Base-by-base conservation (phyloP, 2,888 invertebrate genomes). In the Hololepta plana region DNA sequence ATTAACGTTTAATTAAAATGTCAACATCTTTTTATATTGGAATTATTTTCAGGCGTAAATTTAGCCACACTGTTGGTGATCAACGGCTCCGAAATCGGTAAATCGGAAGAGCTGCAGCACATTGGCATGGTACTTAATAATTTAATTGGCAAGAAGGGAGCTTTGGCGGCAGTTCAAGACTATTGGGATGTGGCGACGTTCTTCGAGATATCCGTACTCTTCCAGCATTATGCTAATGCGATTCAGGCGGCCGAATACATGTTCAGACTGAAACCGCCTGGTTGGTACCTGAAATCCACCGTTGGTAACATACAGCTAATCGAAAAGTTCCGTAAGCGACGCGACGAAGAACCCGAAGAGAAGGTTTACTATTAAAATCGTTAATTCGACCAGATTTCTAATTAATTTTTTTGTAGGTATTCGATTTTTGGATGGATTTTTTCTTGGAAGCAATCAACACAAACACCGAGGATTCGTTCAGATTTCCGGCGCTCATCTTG, bases 151-250 rank as follows among this genome's bases (percentile, higher is more conserved):
- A 85, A 91, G 49, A 98, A 98, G 51, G 98, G 98, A 21, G 90
- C 88, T 47, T 57, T 98, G 14, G 73, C 79, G 0, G 85, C 87
- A 1, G 60, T 98, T 11, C 80, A 79, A 40, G 95, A 98, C 49
- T 98, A 98, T 49, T 98, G 98, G 98, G 95, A 95, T 53, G 95
- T 98, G 8, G 95, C 95, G 0, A 95, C 90, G 2, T 98, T 90
- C 62, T 95, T 96, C 53, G 95, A 95, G 59, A 95, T 96, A 38
- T 91, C 91, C 23, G 95, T 98, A 0, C 60, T 98, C 15, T 93
- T 93, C 2, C 90, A 95, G 53, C 93, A 98, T 53, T 96, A 93
- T 50, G 69, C 76, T 8, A 96, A 96, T 55, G 95, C 96, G 0
- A 81, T 90, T 39, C 90, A 91, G 57, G 96, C 96, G 8, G 91